Percentiles rank a stretch among this genome's conserved stretches.
phyloP scores from a whole-genome alignment of 2,888 invertebrate genomes.

The Monochamus alternatus region DNA sequence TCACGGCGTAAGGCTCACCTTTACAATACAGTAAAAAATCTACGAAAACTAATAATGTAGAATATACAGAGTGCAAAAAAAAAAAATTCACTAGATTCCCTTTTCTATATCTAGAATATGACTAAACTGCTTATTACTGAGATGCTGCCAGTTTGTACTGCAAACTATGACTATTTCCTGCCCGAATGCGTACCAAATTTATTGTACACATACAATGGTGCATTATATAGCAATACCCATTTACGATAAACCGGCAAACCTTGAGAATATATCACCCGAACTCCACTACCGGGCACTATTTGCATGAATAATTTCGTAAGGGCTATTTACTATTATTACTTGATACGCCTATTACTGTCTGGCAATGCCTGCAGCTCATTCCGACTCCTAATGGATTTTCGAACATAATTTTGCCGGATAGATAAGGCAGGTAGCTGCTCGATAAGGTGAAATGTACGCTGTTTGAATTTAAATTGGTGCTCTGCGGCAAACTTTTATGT shows the following conservation, averaged over 20 bases:
- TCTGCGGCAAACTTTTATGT: too few species aligned
- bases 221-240: constrained; percentile 20
- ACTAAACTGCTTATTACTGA: too few species aligned
- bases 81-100: too few species aligned
- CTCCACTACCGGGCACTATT: constrained; percentile 38
- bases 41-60: too few species aligned
- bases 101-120: too few species aligned
- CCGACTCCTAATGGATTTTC: constrained; percentile 55
- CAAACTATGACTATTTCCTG: neutral
- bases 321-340: constrained; percentile 46
- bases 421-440: constrained; percentile 5
- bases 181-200: neutral
- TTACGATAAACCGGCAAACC: constrained; percentile 35
- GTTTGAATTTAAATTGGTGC: too few species aligned
- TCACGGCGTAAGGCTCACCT: too few species aligned
- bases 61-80: too few species aligned
- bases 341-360: constrained; percentile 45
- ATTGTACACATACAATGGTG: constrained; percentile 14
- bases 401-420: constrained; percentile 1
- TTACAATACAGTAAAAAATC: too few species aligned
- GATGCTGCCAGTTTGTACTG: neutral
- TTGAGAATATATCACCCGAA: constrained; percentile 38
- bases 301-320: constrained; percentile 43
- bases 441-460: neutral
- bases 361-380: constrained; percentile 43